Base-by-base conservation (phyloP, 2,888 invertebrate genomes). In the Laothoe populi region DNA sequence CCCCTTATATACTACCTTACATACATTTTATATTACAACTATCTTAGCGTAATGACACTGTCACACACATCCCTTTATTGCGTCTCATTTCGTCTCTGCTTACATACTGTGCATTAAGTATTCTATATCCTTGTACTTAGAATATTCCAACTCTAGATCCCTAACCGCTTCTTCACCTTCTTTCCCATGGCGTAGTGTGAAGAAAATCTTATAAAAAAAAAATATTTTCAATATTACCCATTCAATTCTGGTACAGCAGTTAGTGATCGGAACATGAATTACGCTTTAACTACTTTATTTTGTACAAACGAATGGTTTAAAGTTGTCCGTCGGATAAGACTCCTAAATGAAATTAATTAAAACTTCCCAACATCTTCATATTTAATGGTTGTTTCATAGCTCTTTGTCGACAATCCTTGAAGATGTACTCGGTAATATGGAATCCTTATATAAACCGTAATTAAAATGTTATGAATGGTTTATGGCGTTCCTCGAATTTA, bases 271-370 rank as follows among this genome's bases (percentile, higher is more conserved):
- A 7, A 19, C 8, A 44, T 19, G 19, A 44, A 44, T 1, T 19
- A 19, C 44, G 16, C 44, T 19, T 19, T 19, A 10, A 7, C 10
- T 19, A 19, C 53, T 11, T 26, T 49, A 26, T 49, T 46, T 24
- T 46, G 24, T 46, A 16, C 16, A 21, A 53, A 53, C 35, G 16
- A 53, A 35, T 31, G 16, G 11, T 19, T 19, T 19, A 19, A 53
- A 46, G 35, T 62, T 4, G 23, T 31, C 16, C 35, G 35, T 53
- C 53, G 16, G 0, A 4, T 13, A 53, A 19, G 11, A 19, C 35
- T 31, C 19, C 31, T 35, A 35, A 53, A 53, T 19, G 53, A 53
- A 59, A 57, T 21, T n/a, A 48, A 38, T 66, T 48, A 21, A 42
- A 24, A 42, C 24, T 49, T 49, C 40, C 31, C 2, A 59, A 45